Evolutionary conservation across 2,113 vertebrate species (phyloP), one percentile per base, ranked within the genome.

Genomic region (Hyla sarda): DNA sequence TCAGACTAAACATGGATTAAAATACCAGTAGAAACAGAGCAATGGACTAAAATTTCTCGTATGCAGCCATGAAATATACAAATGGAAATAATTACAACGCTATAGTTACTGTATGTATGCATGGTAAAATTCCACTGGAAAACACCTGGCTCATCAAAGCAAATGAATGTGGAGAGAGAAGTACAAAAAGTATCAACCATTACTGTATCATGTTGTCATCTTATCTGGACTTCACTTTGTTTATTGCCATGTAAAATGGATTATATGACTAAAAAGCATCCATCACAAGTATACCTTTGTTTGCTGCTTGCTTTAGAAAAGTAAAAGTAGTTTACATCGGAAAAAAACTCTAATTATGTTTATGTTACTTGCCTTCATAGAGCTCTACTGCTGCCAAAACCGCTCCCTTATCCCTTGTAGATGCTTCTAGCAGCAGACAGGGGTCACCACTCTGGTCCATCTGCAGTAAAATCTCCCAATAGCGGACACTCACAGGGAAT

Each of bases 1-100:
- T 21, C 84, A 88, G 74, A 92, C 79, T 50, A 88, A 90, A 91
- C 83, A 88, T 82, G 72, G 88, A 90, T 41, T 91, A 88, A 92
- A 90, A 88, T 28, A 91, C 81, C 65, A 19, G 72, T 87, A 89
- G 90, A 89, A 89, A 90, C 8, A 76, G 82, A 89, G 88, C 37
- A 0, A 80, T 86, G 30, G 37, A 75, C 54, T 88, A 91, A 82
- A 90, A 91, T 89, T 73, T 90, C 87, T 90, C 87, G 88, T 89
- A n/a, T 85, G 77, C 50, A 83, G 69, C 83, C 89, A 8, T 25
- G 69, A 74, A 82, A 74, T 74, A 83, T 8, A 58, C 85, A 89
- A 54, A 89, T 88, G 88, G 89, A 91, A 91, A 90, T 88, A 87
- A 88, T 41, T 90, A 89, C 32, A 88, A 86, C 21, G 12, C 34